These are phyloP conservation scores for Styela clava DNA, from an alignment of 23 tunicate genomes.

Conservation along the genomic window DNA sequence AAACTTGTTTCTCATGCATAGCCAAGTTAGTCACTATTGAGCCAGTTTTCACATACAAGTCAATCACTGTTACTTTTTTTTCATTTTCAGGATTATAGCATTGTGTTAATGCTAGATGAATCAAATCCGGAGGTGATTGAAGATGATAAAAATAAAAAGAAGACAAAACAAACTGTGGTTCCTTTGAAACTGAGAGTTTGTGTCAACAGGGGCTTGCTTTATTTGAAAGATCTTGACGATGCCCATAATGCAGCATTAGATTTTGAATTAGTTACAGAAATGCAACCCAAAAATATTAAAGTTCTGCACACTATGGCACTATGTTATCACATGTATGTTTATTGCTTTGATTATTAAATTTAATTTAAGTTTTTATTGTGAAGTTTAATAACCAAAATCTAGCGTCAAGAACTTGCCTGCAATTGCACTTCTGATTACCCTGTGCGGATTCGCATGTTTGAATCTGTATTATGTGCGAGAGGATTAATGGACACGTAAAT, in stretches of 20 bases:
- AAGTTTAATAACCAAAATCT: no score
- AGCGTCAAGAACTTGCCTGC: no score
- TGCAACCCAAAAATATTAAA: constrained; percentile 35
- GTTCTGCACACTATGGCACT: constrained; percentile 81
- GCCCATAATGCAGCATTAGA: constrained; percentile 80
- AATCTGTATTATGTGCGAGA: no score
- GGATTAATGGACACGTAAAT: no score
- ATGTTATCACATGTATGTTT: constrained; percentile 78
- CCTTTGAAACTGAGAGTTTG: constrained; percentile 45
- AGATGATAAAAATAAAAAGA: not conserved
- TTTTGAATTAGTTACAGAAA: constrained; percentile 49
- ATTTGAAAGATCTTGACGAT: constrained; percentile 52
- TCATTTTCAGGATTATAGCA: constrained; percentile 75
- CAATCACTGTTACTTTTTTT: no score
- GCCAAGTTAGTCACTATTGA: no score
- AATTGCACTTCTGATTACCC: no score
- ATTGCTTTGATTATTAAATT: no score
- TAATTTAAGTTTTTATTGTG: no score
- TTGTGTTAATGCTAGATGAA: constrained; percentile 52
- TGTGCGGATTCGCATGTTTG: no score
- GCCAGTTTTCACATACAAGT: no score
- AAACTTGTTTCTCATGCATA: no score
- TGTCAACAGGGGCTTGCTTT: constrained; percentile 80
- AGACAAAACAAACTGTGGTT: not conserved
- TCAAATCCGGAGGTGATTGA: not conserved